These are phyloP conservation scores for Manis crassicaudata DNA, from an alignment of 2,797 vertebrate genomes.

Conservation along the genomic window DNA sequence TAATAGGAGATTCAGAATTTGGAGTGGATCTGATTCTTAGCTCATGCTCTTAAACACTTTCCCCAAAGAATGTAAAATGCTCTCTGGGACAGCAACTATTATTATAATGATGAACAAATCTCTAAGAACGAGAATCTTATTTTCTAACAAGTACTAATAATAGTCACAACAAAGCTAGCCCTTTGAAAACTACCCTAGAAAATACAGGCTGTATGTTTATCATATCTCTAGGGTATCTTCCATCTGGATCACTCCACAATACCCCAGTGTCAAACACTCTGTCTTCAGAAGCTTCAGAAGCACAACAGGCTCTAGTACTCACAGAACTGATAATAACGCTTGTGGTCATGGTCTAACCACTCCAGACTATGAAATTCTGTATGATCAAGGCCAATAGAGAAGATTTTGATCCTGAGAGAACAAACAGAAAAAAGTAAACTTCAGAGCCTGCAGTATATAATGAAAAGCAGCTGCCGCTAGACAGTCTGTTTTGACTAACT, in stretches of 20 bases:
- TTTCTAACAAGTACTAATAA: background rate
- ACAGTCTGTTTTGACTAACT: constrained; percentile 24
- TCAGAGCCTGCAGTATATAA: constrained; percentile 48
- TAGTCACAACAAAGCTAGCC: background rate
- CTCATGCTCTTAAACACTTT: background rate
- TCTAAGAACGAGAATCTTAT: background rate
- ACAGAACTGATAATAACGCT: background rate
- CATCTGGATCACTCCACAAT: background rate
- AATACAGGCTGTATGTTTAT: background rate
- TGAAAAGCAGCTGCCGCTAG: constrained; percentile 50
- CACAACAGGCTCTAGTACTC: background rate
- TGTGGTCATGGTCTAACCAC: background rate
- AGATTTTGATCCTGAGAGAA: background rate
- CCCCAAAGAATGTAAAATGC: background rate
- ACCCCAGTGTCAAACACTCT: background rate
- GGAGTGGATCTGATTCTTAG: background rate
- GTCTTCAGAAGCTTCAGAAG: background rate
- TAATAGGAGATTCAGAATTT: background rate
- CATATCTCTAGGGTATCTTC: background rate
- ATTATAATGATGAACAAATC: background rate
- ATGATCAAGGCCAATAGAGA: background rate
- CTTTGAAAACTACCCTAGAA: background rate
- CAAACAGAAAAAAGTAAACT: constrained; percentile 20
- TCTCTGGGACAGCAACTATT: background rate
- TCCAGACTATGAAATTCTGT: constrained; percentile 44